Evolutionary conservation across 2,888 invertebrate species (phyloP).

Genomic region (Geophilus truncorum): DNA sequence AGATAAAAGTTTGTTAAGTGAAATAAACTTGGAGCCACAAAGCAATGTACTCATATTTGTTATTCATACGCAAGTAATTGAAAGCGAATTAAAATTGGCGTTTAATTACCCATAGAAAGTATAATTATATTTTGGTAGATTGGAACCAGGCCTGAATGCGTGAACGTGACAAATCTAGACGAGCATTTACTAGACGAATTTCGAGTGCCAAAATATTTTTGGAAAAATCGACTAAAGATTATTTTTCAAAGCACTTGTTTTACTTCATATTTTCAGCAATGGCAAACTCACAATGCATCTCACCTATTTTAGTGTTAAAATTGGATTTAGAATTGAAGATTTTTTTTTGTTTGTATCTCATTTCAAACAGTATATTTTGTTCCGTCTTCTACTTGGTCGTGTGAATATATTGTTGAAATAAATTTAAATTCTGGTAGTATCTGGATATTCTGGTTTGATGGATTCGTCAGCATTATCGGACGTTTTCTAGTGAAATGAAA

Average conservation of each 20-base stretch:
- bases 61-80: conserved; percentile 69
- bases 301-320: neutral
- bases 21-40: conserved; percentile 45
- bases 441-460: too few relatives aligned
- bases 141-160: neutral
- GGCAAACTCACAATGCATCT: neutral
- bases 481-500: too few relatives aligned
- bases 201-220: conserved; percentile 51
- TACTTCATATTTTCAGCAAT: neutral
- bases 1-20: neutral
- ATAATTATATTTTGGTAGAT: neutral
- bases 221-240: neutral
- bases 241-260: neutral
- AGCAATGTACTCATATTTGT: conserved; percentile 68
- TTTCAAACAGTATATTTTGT: too few relatives aligned
- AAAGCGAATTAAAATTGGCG: too few relatives aligned
- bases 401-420: too few relatives aligned
- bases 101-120: too few relatives aligned
- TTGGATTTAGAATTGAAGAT: neutral
- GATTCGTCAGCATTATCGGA: too few relatives aligned
- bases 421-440: too few relatives aligned
- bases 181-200: conserved; percentile 19
- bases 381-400: too few relatives aligned
- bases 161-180: neutral
- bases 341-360: too few relatives aligned